Percentiles rank a stretch among this genome's conserved stretches.
phyloP scores from a whole-genome alignment of 1,140 invertebrate genomes.

The Polypedilum vanderplanki region DNA sequence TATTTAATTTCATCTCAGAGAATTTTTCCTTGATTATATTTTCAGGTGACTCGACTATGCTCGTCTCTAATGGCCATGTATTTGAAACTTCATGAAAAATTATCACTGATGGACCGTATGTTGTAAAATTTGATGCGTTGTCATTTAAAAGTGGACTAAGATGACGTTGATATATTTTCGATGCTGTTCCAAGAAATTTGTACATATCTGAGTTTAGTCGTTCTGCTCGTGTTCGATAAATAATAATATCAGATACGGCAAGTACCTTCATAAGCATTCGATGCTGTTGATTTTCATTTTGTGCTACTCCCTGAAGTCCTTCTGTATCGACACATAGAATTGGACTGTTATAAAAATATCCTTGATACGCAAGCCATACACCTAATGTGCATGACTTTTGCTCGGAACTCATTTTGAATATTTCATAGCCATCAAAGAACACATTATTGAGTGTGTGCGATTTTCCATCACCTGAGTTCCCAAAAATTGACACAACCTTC shows the following conservation, averaged over 20 bases:
- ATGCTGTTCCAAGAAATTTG: slow-evolving; percentile 71
- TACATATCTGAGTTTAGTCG: slow-evolving; percentile 72
- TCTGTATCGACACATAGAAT: slow-evolving; percentile 76
- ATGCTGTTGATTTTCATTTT: slow-evolving; percentile 62
- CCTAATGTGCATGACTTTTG: slow-evolving; percentile 72
- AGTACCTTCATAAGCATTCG: slow-evolving; percentile 70
- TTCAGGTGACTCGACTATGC: slow-evolving; percentile 54
- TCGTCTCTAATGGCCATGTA: slow-evolving; percentile 46
- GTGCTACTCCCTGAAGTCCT: slow-evolving; percentile 54
- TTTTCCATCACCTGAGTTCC: slow-evolving; percentile 81
- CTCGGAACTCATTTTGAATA: slow-evolving; percentile 65
- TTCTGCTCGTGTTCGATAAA: slow-evolving; percentile 72
- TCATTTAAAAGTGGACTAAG: slow-evolving; percentile 61
- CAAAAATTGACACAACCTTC: slow-evolving; percentile 82
- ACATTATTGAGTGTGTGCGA: slow-evolving; percentile 74
- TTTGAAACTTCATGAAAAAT: slow-evolving; percentile 77
- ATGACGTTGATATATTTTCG: slow-evolving; percentile 65
- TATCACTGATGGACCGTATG: slow-evolving; percentile 66
- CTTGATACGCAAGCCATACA: slow-evolving; percentile 72
- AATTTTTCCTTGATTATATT: slow-evolving; percentile 59
- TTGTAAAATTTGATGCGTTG: slow-evolving; percentile 45
- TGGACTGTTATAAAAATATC: slow-evolving; percentile 44
- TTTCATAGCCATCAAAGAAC: slow-evolving; percentile 67
- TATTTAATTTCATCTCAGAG: slow-evolving; percentile 52
- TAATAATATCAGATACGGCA: slow-evolving; percentile 74